Base-by-base conservation (phyloP, 2,797 vertebrate genomes). In the Liasis olivaceus region DNA sequence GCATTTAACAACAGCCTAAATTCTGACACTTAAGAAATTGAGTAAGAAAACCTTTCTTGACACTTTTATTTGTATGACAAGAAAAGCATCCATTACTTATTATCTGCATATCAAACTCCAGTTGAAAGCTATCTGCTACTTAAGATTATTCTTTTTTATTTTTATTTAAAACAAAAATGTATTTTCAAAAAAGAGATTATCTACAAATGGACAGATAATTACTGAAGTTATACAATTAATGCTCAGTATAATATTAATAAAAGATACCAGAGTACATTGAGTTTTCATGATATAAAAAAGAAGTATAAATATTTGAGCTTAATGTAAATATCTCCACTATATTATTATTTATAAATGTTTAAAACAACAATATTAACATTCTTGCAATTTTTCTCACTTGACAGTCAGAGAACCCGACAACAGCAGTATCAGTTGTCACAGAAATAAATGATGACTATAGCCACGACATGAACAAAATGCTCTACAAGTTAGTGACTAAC, bases 401-500 rank as follows among this genome's bases (percentile, higher is more conserved):
- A 24, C 90, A 87, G 88, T 24, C 1, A 56, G 51, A 14, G 15
- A 28, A 58, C 26, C 31, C n/a, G 1, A 81, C 59, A 42, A 28
- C 58, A 36, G 20, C 31, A 6, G 5, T 66, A 87, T 90, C 88
- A 9, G 6, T 84, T 64, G 13, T 54, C 31, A 11, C 58, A 47
- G 58, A 85, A 26, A 58, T n/a, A 15, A 59, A 94, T 88, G 90
- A 1, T 0, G 88, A 92, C 22, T 81, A 92, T 51, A 9, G 91
- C 86, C 77, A 87, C 5, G 93, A 96, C 54, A 93, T 93, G 87
- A 92, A 96, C 31, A 90, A 96, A 89, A 87, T 96, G 36, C 94
- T 97, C 93, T 93, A 42, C 87, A 96, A 47, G 85, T 88, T 97
- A 69, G 42, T 92, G 58, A 51, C 89, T 13, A 95, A 93, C 0